A percentile compares a stretch with the other conserved stretches of the same genome.
Evolutionary conservation across 2,888 invertebrate species (phyloP).

Genomic region (Sipunculus nudus): DNA sequence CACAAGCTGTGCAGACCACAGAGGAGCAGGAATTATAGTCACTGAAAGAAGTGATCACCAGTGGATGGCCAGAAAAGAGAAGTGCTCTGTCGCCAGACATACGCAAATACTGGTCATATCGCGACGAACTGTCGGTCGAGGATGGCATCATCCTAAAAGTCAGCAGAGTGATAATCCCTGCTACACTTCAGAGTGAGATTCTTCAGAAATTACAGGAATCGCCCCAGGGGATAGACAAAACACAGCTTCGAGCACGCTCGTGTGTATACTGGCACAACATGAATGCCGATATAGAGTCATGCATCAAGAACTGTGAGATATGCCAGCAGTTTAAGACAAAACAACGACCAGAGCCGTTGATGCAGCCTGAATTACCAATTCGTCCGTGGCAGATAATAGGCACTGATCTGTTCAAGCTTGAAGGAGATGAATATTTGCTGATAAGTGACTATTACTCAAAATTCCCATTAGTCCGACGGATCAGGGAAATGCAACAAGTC

Average conservation of each 20-base stretch:
- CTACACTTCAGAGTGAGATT: conserved; percentile 8
- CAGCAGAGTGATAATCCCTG: conserved; percentile 19
- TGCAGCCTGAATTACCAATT: conserved; percentile 13
- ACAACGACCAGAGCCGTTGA: conserved; percentile 13
- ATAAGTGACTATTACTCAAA: conserved; percentile 6
- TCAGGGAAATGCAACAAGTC: neutral
- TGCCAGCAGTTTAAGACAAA: conserved; percentile 17
- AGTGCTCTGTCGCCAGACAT: conserved; percentile 12
- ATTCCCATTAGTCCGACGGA: neutral
- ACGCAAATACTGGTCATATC: conserved; percentile 18
- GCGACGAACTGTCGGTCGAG: conserved; percentile 23
- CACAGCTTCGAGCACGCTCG: conserved; percentile 14
- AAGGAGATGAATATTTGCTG: neutral
- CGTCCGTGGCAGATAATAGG: conserved; percentile 22
- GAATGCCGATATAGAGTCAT: conserved; percentile 24
- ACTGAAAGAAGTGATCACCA: conserved; percentile 13
- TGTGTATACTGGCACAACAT: conserved; percentile 28
- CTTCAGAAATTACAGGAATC: conserved; percentile 15
- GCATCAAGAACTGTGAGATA: neutral
- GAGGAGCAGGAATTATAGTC: conserved; percentile 13
- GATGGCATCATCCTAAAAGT: conserved; percentile 30
- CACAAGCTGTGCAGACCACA: neutral
- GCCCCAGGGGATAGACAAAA: conserved; percentile 20
- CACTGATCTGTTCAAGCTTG: conserved; percentile 23
- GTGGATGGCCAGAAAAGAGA: too few species aligned